These are phyloP conservation scores for Poeciliopsis occidentalis DNA, from an alignment of 2,113 vertebrate genomes.

Conservation along the genomic window DNA sequence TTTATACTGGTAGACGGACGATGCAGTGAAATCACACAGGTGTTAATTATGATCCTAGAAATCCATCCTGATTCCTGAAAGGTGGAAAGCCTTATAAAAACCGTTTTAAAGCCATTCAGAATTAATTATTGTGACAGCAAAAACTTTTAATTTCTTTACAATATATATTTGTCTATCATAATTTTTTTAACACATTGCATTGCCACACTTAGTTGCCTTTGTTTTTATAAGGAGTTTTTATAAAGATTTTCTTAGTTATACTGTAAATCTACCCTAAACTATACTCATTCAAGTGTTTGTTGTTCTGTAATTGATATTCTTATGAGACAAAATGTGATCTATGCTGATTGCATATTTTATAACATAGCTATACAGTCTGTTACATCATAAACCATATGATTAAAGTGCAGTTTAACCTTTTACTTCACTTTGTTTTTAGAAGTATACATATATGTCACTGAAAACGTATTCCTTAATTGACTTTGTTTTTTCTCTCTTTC, in stretches of 20 bases:
- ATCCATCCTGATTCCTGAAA: not conserved
- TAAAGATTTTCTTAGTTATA: too few relatives aligned
- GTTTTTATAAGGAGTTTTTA: too few relatives aligned
- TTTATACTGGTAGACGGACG: not conserved
- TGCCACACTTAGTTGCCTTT: too few relatives aligned
- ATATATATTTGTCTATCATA: not conserved
- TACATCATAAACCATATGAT: too few relatives aligned
- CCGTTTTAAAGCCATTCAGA: not conserved
- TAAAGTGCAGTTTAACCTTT: not conserved
- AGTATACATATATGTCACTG: not conserved
- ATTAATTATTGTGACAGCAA: not conserved
- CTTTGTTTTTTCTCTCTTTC: not conserved
- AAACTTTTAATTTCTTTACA: not conserved
- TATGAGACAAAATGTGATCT: too few relatives aligned
- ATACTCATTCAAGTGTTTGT: too few relatives aligned
- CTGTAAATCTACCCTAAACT: too few relatives aligned
- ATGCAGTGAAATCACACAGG: not conserved
- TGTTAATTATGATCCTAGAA: too few relatives aligned
- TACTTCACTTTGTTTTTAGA: not conserved
- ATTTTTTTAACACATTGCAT: too few relatives aligned
- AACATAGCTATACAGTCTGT: too few relatives aligned
- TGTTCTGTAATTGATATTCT: too few relatives aligned
- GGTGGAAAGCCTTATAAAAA: not conserved
- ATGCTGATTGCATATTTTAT: too few relatives aligned
- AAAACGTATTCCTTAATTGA: not conserved